Percentiles rank a stretch among this genome's conserved stretches.
Evolutionary conservation across 2,113 vertebrate genomes (phyloP).

Genomic region (Chaetodon trifascialis): DNA sequence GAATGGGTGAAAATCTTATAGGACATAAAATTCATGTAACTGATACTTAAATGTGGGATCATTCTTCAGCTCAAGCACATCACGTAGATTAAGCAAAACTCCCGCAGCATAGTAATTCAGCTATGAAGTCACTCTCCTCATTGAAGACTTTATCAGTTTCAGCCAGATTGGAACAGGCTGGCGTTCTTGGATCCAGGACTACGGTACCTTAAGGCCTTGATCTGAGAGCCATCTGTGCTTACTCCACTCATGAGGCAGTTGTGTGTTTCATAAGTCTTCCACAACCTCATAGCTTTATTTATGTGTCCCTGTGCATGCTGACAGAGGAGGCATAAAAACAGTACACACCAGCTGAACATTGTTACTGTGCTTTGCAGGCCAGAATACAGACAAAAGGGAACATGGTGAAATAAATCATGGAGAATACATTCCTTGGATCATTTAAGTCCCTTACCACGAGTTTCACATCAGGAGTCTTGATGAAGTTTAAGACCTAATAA

Average conservation of each 20-base stretch:
- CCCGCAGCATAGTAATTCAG: slow-evolving; percentile 32
- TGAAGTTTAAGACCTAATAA: slow-evolving; percentile 68
- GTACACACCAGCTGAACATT: slow-evolving; percentile 51
- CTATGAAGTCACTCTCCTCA: slow-evolving; percentile 41
- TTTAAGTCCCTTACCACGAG: slow-evolving; percentile 30
- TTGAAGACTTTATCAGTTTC: slow-evolving; percentile 56
- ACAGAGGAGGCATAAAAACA: slow-evolving; percentile 54
- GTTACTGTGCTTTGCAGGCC: slow-evolving; percentile 30
- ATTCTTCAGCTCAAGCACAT: slow-evolving; percentile 39
- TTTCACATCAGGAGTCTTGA: slow-evolving; percentile 65
- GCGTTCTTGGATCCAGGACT: slow-evolving; percentile 40
- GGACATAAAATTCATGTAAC: slow-evolving; percentile 40
- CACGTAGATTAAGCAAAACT: slow-evolving; percentile 44
- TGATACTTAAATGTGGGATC: slow-evolving; percentile 42
- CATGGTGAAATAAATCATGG: slow-evolving; percentile 41
- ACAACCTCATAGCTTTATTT: slow-evolving; percentile 64
- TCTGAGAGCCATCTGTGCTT: slow-evolving; percentile 73
- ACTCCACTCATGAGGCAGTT: slow-evolving; percentile 53
- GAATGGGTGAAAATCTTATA: too few relatives aligned
- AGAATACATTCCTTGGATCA: slow-evolving; percentile 46
- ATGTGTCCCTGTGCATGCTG: slow-evolving; percentile 50
- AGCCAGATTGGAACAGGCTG: slow-evolving; percentile 51
- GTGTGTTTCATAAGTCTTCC: slow-evolving; percentile 67
- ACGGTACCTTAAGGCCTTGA: slow-evolving; percentile 63
- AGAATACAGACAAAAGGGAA: slow-evolving; percentile 43